phyloP scores from a whole-genome alignment of 2,888 invertebrate genomes.

The Teleiodes luculella region DNA sequence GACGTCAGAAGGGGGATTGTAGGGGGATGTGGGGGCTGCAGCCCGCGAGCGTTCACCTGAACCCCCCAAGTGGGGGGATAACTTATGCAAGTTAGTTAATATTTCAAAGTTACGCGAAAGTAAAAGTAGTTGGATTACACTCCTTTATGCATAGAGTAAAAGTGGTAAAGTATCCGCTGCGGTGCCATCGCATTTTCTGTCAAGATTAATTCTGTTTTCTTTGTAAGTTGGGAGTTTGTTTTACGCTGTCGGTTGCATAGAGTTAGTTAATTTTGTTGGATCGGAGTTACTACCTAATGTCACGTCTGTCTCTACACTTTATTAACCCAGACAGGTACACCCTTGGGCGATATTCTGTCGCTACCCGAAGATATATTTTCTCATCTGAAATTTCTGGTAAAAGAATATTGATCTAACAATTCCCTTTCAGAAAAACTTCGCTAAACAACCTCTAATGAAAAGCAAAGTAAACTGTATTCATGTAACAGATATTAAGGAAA shows the following conservation, averaged over 20 bases:
- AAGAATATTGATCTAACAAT: neutral
- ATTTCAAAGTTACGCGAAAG: slow-evolving; percentile 65
- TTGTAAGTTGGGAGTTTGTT: slow-evolving; percentile 2
- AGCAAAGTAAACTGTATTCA: neutral
- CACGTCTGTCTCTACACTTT: too few relatives aligned
- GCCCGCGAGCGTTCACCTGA: slow-evolving; percentile 31
- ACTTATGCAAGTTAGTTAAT: slow-evolving; percentile 74
- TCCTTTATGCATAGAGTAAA: slow-evolving; percentile 25
- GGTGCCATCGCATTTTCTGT: slow-evolving; percentile 5
- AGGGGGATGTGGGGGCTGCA: neutral
- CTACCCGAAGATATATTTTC: too few relatives aligned
- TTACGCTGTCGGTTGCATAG: neutral
- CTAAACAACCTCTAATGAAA: neutral
- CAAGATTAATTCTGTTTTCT: slow-evolving; percentile 12
- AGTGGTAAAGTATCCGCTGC: slow-evolving; percentile 15
- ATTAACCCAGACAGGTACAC: too few relatives aligned
- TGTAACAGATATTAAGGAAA: neutral
- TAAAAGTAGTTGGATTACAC: slow-evolving; percentile 45
- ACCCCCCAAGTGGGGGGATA: slow-evolving; percentile 37
- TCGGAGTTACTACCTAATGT: too few relatives aligned
- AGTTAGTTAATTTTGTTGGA: neutral
- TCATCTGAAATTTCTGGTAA: neutral
- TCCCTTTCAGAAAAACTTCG: neutral
- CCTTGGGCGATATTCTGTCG: too few relatives aligned
- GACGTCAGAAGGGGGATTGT: slow-evolving; percentile 3